phyloP scores from a whole-genome alignment of 2,113 vertebrate species.

The Rhinopomastus cyanomelas region DNA sequence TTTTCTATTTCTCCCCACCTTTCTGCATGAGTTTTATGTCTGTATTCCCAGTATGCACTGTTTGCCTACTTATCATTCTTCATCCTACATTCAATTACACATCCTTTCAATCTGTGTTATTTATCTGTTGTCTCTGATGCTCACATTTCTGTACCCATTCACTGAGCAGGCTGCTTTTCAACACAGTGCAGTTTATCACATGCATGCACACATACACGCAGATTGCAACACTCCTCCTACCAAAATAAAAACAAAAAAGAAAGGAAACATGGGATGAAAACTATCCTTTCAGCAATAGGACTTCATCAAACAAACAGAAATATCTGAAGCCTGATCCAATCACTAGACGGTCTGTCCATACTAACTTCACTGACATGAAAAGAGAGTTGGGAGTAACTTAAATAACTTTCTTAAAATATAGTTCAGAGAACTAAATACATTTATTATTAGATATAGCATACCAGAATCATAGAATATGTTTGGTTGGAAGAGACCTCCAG shows the following conservation, averaged over 20 bases:
- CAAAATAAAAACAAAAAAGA: neutral
- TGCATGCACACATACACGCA: neutral
- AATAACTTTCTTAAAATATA: neutral
- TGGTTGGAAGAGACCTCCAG: too few species aligned
- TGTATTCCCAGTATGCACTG: neutral
- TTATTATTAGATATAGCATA: neutral
- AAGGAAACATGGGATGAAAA: rapidly evolving
- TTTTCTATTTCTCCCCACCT: neutral
- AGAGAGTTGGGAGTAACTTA: neutral
- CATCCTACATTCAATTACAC: neutral
- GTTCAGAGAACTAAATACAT: neutral
- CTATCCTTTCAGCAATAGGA: neutral
- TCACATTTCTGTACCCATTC: neutral
- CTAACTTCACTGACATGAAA: neutral
- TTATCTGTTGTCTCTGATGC: neutral
- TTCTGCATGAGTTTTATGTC: neutral
- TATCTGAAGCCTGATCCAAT: neutral
- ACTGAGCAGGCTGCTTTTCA: neutral
- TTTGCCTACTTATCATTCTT: neutral
- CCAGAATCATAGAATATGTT: too few species aligned
- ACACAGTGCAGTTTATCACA: neutral
- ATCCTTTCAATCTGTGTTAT: neutral
- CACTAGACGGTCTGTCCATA: neutral
- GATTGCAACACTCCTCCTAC: too few species aligned
- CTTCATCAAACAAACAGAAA: neutral